Evolutionary conservation across 2,888 invertebrate species (phyloP).

Genomic region (Dolichopus griseipennis): DNA sequence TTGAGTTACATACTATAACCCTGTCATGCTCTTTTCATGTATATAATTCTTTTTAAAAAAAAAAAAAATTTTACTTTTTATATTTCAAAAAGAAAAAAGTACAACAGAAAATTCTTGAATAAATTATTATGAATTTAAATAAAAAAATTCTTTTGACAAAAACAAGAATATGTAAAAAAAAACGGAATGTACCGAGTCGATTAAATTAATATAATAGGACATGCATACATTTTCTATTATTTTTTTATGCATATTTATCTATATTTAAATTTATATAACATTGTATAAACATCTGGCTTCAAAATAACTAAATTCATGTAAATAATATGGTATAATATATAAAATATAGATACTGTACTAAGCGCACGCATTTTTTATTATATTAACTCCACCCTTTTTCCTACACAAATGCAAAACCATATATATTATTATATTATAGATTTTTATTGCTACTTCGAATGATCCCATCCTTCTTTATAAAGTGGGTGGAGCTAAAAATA

Average conservation of each 20-base stretch:
- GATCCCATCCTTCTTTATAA: too few species aligned
- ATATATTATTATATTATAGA: too few species aligned
- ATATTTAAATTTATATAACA: neutral
- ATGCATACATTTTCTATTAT: too few species aligned
- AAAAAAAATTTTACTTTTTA: neutral
- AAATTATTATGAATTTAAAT: neutral
- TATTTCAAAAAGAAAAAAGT: neutral
- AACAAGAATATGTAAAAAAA: neutral
- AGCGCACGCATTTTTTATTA: neutral
- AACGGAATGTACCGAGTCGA: neutral
- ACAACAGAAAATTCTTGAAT: neutral
- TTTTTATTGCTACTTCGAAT: too few species aligned
- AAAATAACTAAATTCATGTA: neutral
- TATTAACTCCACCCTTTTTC: neutral
- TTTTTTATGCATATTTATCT: too few species aligned
- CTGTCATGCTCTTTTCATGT: conserved; percentile 6
- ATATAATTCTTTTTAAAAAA: conserved; percentile 4
- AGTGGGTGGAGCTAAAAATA: too few species aligned
- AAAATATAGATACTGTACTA: too few species aligned
- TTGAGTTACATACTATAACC: conserved; percentile 4
- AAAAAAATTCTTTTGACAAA: neutral
- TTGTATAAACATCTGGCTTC: neutral
- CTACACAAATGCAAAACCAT: too few species aligned
- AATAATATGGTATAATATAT: neutral
- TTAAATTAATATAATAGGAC: too few species aligned